These are phyloP conservation scores for Lasioglossum calceatum DNA, from an alignment of 2,888 invertebrate genomes.

Conservation along the genomic window DNA sequence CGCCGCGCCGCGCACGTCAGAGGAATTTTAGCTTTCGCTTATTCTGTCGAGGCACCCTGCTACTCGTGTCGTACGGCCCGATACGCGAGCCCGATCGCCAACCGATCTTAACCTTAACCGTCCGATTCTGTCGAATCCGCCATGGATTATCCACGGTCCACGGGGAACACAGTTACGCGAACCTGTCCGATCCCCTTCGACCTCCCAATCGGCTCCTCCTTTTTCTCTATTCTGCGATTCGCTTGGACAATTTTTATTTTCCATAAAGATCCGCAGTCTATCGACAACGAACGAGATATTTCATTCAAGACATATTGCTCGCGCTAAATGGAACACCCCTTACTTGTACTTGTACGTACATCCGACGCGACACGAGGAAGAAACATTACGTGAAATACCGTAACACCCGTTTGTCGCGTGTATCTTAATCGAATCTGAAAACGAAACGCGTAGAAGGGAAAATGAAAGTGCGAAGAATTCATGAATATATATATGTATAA, in stretches of 20 bases:
- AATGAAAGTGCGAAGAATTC: slow-evolving; percentile 2
- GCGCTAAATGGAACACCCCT: no score
- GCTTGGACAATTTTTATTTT: no score
- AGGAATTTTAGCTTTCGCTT: slow-evolving; percentile 1
- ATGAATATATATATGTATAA: not conserved
- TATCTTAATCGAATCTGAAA: not conserved
- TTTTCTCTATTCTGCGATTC: no score
- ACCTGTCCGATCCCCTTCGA: no score
- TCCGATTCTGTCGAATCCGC: no score
- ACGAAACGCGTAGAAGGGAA: not conserved
- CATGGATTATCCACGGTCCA: no score
- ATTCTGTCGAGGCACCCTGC: not conserved
- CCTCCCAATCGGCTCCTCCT: no score
- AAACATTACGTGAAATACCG: not conserved
- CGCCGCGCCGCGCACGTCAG: not conserved
- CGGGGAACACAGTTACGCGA: no score
- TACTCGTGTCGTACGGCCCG: not conserved
- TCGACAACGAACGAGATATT: no score
- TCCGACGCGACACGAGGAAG: not conserved
- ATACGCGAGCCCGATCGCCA: not conserved
- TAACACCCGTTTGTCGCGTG: not conserved
- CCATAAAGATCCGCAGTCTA: no score
- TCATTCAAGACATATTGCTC: no score
- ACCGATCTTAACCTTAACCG: not conserved
- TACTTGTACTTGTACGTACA: no score